Conservation (phyloP, 2,113 vertebrate species). For the Oncorhynchus kisutch region DNA sequence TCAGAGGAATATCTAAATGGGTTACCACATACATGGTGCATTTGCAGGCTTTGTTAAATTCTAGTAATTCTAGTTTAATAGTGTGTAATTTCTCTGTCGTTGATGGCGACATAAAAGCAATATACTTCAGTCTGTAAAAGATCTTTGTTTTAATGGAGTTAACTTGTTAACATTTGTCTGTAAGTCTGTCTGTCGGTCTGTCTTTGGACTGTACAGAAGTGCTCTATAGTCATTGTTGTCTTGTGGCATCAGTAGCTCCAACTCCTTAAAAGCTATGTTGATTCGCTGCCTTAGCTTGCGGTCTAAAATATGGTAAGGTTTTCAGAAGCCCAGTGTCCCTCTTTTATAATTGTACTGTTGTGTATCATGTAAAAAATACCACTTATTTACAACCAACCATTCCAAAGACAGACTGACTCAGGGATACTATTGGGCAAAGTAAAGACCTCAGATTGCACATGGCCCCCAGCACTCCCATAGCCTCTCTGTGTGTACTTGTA, state of each 20-base stretch:
- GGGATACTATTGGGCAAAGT: not conserved
- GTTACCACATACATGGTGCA: no score
- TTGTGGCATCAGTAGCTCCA: conserved; percentile 24
- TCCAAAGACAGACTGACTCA: not conserved
- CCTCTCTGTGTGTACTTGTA: no score
- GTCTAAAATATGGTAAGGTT: conserved; percentile 32
- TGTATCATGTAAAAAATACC: conserved; percentile 26
- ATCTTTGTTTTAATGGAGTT: conserved; percentile 38
- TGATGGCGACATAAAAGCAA: conserved; percentile 34
- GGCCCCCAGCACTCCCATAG: not conserved
- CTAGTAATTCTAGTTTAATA: conserved; percentile 1
- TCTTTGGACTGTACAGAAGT: not conserved
- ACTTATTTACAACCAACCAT: conserved; percentile 26
- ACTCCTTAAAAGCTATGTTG: conserved; percentile 44
- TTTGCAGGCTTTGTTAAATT: no score
- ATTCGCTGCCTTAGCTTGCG: conserved; percentile 11
- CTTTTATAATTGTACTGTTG: conserved; percentile 36
- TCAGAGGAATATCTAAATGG: not conserved
- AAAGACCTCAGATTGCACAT: not conserved
- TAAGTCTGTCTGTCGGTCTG: not conserved
- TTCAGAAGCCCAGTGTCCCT: conserved; percentile 20
- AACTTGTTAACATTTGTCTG: not conserved
- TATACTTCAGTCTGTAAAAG: not conserved
- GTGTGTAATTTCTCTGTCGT: conserved; percentile 4
- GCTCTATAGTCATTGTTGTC: conserved; percentile 13